phyloP scores from a whole-genome alignment of 2,797 vertebrate species.

The Ctenosaura bakeri region DNA sequence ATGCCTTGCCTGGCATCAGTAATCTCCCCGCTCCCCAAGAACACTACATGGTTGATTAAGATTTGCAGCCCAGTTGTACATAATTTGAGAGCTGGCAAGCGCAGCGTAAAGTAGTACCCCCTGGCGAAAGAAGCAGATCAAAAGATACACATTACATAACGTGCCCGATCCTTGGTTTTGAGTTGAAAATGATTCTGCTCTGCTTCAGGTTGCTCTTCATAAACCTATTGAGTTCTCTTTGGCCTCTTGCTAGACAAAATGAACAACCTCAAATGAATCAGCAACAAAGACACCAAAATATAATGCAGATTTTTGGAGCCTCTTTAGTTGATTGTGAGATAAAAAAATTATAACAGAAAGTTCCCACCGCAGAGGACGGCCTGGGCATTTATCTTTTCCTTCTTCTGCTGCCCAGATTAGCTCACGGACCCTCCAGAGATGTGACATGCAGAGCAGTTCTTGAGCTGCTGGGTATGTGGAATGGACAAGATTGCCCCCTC shows the following conservation, averaged over 20 bases:
- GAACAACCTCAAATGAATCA: constrained; percentile 10
- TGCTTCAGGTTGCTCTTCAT: background rate
- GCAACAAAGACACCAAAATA: background rate
- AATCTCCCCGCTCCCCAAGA: constrained; percentile 33
- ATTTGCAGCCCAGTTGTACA: constrained; percentile 11
- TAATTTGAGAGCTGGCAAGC: constrained; percentile 47
- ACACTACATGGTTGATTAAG: constrained; percentile 40
- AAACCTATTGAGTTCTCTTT: constrained; percentile 46
- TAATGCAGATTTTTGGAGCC: background rate
- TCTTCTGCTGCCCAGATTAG: background rate
- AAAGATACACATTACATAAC: rapidly evolving
- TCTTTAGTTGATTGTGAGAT: too few species aligned
- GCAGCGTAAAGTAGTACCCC: constrained; percentile 31
- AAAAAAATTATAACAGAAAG: background rate
- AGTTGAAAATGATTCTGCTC: constrained; percentile 16
- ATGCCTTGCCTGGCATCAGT: background rate
- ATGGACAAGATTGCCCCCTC: too few species aligned
- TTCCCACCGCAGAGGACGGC: background rate
- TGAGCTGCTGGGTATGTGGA: too few species aligned
- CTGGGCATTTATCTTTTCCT: background rate
- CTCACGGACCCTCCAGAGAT: background rate
- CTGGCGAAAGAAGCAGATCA: rapidly evolving
- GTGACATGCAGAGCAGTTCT: too few species aligned
- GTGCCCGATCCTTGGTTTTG: background rate
- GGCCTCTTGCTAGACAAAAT: constrained; percentile 50